Evolutionary conservation across 2,113 vertebrate genomes (phyloP).

Genomic region (Acanthochromis polyacanthus): DNA sequence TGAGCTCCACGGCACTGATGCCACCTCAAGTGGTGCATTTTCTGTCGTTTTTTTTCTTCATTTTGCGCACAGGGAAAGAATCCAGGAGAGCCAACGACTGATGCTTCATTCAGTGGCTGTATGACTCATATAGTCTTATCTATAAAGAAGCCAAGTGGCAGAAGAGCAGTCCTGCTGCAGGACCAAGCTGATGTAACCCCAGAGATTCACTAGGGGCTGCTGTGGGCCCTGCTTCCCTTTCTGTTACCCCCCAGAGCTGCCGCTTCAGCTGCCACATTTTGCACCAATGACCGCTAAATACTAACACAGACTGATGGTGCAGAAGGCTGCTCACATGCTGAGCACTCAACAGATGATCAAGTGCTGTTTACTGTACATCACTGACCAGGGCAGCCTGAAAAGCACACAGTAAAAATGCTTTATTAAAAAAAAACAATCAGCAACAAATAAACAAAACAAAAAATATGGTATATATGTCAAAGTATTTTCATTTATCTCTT

Average conservation of each 20-base stretch:
- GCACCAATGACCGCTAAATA: slow-evolving; percentile 14
- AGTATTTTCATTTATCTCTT: neutral
- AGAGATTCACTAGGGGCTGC: slow-evolving; percentile 73
- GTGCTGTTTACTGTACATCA: neutral
- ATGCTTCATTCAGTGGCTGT: slow-evolving; percentile 72
- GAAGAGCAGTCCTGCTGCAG: slow-evolving; percentile 76
- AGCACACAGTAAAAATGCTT: neutral
- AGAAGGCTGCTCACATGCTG: neutral
- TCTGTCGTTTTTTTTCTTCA: slow-evolving; percentile 22
- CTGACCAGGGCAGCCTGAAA: neutral
- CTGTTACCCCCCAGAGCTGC: slow-evolving; percentile 18
- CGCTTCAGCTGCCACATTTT: slow-evolving; percentile 14
- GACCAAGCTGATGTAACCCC: slow-evolving; percentile 72
- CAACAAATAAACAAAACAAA: neutral
- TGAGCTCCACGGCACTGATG: neutral
- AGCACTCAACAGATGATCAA: slow-evolving; percentile 15
- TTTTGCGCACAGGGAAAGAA: slow-evolving; percentile 45
- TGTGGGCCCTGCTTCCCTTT: slow-evolving; percentile 45
- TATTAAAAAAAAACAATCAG: neutral
- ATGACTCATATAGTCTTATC: slow-evolving; percentile 83
- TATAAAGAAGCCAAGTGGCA: slow-evolving; percentile 78
- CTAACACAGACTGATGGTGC: slow-evolving; percentile 2
- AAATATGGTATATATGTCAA: neutral
- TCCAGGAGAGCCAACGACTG: slow-evolving; percentile 44
- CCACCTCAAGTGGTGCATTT: slow-evolving; percentile 54